Evolutionary conservation across 2,888 invertebrate species (phyloP).

Genomic region (Leptinotarsa peninsularis): DNA sequence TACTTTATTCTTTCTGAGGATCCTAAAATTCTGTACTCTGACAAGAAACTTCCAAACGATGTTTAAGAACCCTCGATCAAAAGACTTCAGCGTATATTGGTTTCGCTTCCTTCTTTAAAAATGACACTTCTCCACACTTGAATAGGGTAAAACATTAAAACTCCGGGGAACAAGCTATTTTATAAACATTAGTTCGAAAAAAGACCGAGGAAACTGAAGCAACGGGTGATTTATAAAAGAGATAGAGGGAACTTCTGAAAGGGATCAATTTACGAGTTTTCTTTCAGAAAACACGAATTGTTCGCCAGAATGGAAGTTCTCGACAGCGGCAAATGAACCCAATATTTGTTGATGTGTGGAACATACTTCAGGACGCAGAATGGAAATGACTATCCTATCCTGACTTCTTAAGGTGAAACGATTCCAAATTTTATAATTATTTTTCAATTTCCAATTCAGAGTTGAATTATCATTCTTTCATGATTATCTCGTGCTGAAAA

Average conservation of each 20-base stretch:
- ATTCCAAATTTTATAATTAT: too few relatives aligned
- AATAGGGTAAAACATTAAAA: slow-evolving; percentile 3
- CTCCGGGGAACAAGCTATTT: slow-evolving; percentile 7
- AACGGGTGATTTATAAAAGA: slow-evolving; percentile 32
- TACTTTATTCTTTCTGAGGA: too few relatives aligned
- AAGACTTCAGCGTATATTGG: slow-evolving; percentile 8
- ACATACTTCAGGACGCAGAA: slow-evolving; percentile 12
- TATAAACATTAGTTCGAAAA: slow-evolving; percentile 28
- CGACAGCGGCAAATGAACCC: slow-evolving; percentile 33
- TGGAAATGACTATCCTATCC: neutral
- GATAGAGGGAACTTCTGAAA: slow-evolving; percentile 35
- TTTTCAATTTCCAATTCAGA: too few relatives aligned
- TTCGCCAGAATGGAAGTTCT: slow-evolving; percentile 30
- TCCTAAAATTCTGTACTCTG: neutral
- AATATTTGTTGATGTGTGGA: slow-evolving; percentile 34
- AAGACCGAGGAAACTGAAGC: slow-evolving; percentile 23
- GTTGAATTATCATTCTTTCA: too few relatives aligned
- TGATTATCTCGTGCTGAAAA: too few relatives aligned
- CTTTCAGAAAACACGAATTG: slow-evolving; percentile 29
- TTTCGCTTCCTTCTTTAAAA: slow-evolving; percentile 5
- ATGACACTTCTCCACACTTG: slow-evolving; percentile 7
- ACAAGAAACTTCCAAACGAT: neutral
- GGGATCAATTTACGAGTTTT: slow-evolving; percentile 38
- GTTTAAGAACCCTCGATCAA: neutral
- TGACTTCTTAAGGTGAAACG: too few relatives aligned